phyloP scores from a whole-genome alignment of 2,888 invertebrate species.

The Drosophila pegasa region DNA sequence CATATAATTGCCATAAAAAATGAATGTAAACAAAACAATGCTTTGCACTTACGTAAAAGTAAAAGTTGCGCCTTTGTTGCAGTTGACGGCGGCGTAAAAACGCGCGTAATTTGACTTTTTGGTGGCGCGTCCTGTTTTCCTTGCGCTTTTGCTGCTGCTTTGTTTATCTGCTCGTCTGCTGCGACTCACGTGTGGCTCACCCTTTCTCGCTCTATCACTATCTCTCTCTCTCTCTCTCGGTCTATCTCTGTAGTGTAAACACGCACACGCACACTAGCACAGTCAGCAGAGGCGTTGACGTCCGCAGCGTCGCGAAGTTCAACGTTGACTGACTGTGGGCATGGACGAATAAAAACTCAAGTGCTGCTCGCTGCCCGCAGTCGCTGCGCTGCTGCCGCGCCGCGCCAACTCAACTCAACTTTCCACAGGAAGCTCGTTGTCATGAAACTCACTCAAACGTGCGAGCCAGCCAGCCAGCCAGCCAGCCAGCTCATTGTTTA shows the following conservation, averaged over 20 bases:
- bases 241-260: neutral
- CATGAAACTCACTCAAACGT: conserved; percentile 56
- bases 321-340: conserved; percentile 65
- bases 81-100: conserved; percentile 23
- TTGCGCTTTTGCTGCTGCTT: conserved; percentile 58
- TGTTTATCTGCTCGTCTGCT: conserved; percentile 63
- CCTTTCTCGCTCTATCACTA: conserved; percentile 14
- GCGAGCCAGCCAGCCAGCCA: conserved; percentile 1
- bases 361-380: conserved; percentile 33
- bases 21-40: conserved; percentile 1
- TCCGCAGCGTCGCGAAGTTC: conserved; percentile 73
- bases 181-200: conserved; percentile 54
- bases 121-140: conserved; percentile 16
- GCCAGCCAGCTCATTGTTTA: conserved; percentile 18
- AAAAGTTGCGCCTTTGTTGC: conserved; percentile 20
- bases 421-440: conserved; percentile 35
- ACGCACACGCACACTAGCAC: conserved; percentile 25
- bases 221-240: neutral
- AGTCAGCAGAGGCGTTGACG: conserved; percentile 38
- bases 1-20: neutral
- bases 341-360: conserved; percentile 28
- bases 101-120: conserved; percentile 37
- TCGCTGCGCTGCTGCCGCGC: conserved; percentile 34
- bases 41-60: conserved; percentile 69
- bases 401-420: conserved; percentile 51